Conservation (phyloP, 2,888 invertebrate species). For the Tholera decimalis region DNA sequence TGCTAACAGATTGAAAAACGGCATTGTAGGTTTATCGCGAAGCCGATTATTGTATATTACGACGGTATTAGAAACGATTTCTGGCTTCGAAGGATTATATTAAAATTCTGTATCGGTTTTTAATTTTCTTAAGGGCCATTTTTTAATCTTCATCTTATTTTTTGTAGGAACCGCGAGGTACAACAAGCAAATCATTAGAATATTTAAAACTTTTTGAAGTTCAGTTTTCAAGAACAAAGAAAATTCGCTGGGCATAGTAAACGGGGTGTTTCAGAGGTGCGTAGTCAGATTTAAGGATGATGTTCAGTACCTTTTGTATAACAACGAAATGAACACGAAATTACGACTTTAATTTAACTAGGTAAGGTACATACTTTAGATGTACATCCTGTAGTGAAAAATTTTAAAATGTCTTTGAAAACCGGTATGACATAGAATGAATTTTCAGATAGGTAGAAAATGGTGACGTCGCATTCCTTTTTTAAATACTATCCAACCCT, state of each 20-base stretch:
- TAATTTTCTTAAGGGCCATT: conserved; percentile 15
- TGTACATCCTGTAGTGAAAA: no score
- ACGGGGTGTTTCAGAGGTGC: no score
- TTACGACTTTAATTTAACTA: no score
- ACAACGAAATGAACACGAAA: no score
- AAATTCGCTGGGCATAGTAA: background rate
- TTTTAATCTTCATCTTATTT: conserved; percentile 8
- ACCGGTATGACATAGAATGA: background rate
- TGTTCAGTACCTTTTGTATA: no score
- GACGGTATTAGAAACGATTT: conserved; percentile 30
- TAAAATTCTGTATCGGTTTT: conserved; percentile 26
- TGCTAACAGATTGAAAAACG: conserved; percentile 39
- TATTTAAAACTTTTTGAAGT: background rate
- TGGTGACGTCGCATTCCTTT: conserved; percentile 12
- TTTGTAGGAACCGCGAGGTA: background rate
- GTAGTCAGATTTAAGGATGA: no score
- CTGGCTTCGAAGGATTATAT: conserved; percentile 12
- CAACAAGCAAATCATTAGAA: background rate
- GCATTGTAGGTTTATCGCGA: conserved; percentile 37
- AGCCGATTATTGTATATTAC: conserved; percentile 49
- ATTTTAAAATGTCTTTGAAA: background rate
- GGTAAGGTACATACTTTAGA: no score
- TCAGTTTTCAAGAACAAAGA: background rate
- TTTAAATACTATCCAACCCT: conserved; percentile 42
- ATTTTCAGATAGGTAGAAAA: conserved; percentile 9